Percentiles rank a stretch among this genome's conserved stretches.
These are phyloP conservation scores for Actinia equina DNA, from an alignment of 64 coral and sea anemone species.

Conservation along the genomic window DNA sequence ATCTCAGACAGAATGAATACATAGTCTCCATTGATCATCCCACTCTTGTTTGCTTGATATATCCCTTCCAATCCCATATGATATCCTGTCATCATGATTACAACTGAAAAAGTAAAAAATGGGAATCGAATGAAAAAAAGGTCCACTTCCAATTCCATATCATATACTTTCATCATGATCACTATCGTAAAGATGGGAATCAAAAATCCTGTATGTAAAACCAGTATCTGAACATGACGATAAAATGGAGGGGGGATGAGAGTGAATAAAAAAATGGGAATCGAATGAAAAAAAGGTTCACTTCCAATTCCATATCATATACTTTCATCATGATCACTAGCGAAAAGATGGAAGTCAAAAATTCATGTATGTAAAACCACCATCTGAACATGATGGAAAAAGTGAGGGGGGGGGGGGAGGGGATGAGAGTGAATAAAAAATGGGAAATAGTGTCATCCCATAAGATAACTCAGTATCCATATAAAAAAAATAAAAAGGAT, in stretches of 20 bases:
- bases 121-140: neutral
- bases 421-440: no score
- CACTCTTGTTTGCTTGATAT: constrained; percentile 39
- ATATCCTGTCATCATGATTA: constrained; percentile 17
- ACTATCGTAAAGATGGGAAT: neutral
- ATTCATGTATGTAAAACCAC: no score
- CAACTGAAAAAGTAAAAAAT: constrained; percentile 40
- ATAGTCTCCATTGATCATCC: constrained; percentile 43
- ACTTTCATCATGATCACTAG: constrained; percentile 1
- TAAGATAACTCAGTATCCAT: neutral
- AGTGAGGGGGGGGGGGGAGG: no score
- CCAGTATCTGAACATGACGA: no score
- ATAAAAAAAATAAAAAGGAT: neutral
- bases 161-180: neutral
- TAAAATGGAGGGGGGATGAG: neutral
- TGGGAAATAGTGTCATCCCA: neutral
- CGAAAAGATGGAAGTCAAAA: neutral
- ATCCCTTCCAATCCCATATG: constrained; percentile 28
- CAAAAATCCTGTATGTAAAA: neutral
- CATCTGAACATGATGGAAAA: no score
- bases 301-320: constrained; percentile 8
- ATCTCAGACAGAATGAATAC: constrained; percentile 43
- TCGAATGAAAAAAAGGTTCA: neutral
- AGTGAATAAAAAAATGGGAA: neutral
- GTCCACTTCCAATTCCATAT: constrained; percentile 7